Conservation (phyloP, 2,888 invertebrate species). For the Hydropsyche betteni region DNA sequence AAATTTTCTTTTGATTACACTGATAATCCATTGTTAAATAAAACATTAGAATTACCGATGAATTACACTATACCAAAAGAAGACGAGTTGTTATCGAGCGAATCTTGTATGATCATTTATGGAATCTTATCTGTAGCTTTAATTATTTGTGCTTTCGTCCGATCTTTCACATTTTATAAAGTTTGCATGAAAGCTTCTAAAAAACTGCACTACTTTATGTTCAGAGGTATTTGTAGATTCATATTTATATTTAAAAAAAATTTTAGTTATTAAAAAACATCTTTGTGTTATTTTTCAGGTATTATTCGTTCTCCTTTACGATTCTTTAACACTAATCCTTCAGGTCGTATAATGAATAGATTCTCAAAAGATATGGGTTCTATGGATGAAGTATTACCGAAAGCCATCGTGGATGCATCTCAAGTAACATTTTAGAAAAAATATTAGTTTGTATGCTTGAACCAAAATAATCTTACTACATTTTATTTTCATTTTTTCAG, state of each 20-base stretch:
- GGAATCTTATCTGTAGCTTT: slow-evolving; percentile 64
- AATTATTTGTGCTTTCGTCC: slow-evolving; percentile 67
- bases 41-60: slow-evolving; percentile 53
- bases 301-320: slow-evolving; percentile 64
- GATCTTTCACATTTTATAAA: slow-evolving; percentile 72
- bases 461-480: not conserved
- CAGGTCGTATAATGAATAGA: slow-evolving; percentile 78
- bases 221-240: slow-evolving; percentile 55
- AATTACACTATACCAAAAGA: slow-evolving; percentile 59
- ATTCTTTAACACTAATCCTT: slow-evolving; percentile 88
- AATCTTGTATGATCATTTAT: slow-evolving; percentile 70
- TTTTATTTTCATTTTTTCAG: slow-evolving; percentile 51
- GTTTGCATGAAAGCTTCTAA: slow-evolving; percentile 73
- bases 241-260: not conserved
- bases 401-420: slow-evolving; percentile 72
- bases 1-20: not conserved
- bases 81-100: slow-evolving; percentile 60
- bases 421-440: slow-evolving; percentile 59
- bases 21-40: not conserved
- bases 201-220: slow-evolving; percentile 77
- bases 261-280: not conserved
- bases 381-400: slow-evolving; percentile 80
- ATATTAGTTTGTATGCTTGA: not conserved
- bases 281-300: slow-evolving; percentile 61
- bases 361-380: slow-evolving; percentile 89